Evolutionary conservation across 1,140 invertebrate genomes (phyloP), one percentile per base, ranked within the genome.

Genomic region (Homarus americanus): DNA sequence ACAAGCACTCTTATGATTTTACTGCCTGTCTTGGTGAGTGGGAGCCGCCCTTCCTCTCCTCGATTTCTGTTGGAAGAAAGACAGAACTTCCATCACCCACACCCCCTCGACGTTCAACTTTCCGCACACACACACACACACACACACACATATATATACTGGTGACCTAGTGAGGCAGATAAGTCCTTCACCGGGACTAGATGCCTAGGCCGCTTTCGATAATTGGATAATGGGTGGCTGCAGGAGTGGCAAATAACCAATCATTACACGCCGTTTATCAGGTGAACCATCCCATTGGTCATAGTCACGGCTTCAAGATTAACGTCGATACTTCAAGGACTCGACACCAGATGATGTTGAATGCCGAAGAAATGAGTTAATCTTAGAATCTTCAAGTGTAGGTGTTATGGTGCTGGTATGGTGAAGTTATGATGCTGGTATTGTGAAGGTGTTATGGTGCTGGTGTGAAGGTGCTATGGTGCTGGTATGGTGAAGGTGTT

Each of bases 261-360:
- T 79, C 76, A 79, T 79, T 79, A 79, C 40, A n/a, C 76, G 40
- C 20, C 40, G 32, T 79, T 4, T 40, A 49, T 79, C 63, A 32
- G n/a, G 17, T 9, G 5, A 32, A 28, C 28, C 63, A 5, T 34
- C 7, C 28, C 63, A 69, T 69, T 32, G 63, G 63, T 69, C 24
- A 12, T 7, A 32, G n/a, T 69, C 28, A 69, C 28, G 63, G 63
- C 28, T 12, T 24, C n/a, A 32, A 32, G 63, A 69, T 69, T 9
- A 69, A 69, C 28, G 9, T 7, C 5, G 63, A 9, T 28, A 69
- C 5, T 69, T 32, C 63, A 69, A 28, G 28, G 63, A 7, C 12
- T 5, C 63, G 4, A 15, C 63, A 15, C 9, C 44, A 49, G 44
- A 5, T 58, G 53, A 17, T 24, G 63, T 5, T 9, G 63, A 69